Conservation (phyloP, 1,140 invertebrate genomes). For the Aricia agestis region DNA sequence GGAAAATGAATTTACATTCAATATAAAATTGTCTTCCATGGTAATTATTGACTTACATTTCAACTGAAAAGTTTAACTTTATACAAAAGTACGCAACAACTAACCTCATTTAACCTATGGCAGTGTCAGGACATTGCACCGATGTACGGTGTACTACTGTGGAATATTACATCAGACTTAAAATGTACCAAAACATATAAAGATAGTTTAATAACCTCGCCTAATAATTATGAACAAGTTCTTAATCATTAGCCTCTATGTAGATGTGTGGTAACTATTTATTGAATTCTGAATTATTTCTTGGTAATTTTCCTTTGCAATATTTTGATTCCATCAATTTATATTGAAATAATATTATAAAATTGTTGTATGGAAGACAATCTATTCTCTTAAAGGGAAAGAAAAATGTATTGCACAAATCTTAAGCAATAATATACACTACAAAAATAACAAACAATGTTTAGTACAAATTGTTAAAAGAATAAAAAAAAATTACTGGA, state of each 20-base stretch:
- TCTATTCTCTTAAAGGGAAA: conserved; percentile 16
- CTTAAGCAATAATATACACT: conserved; percentile 6
- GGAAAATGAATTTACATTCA: conserved; percentile 18
- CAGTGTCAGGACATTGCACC: conserved; percentile 46
- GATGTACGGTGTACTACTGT: conserved; percentile 24
- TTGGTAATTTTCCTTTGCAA: not conserved
- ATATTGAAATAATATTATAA: not conserved
- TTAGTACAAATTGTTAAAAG: not conserved
- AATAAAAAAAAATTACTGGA: not conserved
- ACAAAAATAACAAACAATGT: not conserved
- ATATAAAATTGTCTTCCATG: conserved; percentile 33
- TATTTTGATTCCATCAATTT: not conserved
- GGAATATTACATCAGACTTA: conserved; percentile 3
- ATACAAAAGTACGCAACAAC: conserved; percentile 2
- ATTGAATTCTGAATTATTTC: too few species aligned
- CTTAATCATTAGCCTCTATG: not conserved
- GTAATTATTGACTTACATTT: not conserved
- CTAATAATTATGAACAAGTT: not conserved
- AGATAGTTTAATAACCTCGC: not conserved
- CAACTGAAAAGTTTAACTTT: not conserved
- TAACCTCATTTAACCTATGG: conserved; percentile 55
- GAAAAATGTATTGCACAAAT: conserved; percentile 17
- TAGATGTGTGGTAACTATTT: too few species aligned
- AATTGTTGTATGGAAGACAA: conserved; percentile 15
- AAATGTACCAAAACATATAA: not conserved